Evolutionary conservation across 2,797 vertebrate genomes (phyloP).

Genomic region (Halcyon leucocephala): DNA sequence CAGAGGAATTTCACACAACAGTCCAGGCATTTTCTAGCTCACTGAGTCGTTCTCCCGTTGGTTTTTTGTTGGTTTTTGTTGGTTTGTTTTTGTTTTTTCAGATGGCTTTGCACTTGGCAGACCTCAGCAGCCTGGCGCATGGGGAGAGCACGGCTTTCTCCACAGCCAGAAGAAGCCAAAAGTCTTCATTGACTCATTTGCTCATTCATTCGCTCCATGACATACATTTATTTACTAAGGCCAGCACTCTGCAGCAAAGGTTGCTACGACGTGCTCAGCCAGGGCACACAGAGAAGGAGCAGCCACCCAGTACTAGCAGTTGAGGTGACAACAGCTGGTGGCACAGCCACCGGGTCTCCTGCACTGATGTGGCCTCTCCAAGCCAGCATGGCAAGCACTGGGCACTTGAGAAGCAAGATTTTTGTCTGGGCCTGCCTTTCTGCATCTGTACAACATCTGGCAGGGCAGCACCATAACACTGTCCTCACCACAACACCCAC

Average conservation of each 20-base stretch:
- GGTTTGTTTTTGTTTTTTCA: not conserved
- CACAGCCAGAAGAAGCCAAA: conserved; percentile 31
- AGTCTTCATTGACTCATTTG: conserved; percentile 18
- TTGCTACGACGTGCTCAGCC: not conserved
- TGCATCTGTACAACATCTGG: not conserved
- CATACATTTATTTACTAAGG: not conserved
- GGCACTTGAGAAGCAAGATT: too few species aligned
- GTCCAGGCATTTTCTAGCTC: conserved; percentile 72
- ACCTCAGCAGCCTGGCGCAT: conserved; percentile 19
- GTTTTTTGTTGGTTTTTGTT: not conserved
- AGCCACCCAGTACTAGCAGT: not conserved
- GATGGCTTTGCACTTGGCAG: conserved; percentile 61
- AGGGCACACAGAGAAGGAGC: not conserved
- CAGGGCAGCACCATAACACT: not conserved
- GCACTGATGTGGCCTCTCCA: fast-evolving
- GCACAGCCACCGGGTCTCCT: fast-evolving
- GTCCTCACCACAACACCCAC: fast-evolving
- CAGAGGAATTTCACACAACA: conserved; percentile 68
- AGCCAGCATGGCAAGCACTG: not conserved
- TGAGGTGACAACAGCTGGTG: not conserved
- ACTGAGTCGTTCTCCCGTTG: conserved; percentile 46
- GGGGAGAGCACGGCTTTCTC: not conserved
- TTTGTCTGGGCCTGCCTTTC: not conserved
- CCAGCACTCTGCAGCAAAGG: not conserved
- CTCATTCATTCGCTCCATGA: not conserved